phyloP scores from a whole-genome alignment of 2,888 invertebrate species.

The Heliothis peltigera region DNA sequence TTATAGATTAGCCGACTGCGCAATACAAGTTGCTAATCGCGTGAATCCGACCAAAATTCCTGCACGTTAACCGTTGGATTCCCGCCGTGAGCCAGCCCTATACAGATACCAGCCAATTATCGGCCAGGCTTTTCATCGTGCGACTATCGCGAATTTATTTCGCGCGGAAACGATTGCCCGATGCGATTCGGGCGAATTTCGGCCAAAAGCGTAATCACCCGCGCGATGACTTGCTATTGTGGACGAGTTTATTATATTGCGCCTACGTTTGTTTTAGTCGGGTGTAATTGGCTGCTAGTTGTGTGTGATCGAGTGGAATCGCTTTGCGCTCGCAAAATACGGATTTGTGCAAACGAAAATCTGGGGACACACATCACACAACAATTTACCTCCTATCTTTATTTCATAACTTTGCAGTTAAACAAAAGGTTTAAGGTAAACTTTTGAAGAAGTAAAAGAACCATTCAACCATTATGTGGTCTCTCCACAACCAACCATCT shows the following conservation, averaged over 20 bases:
- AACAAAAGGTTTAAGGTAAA: background rate
- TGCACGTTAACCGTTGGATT: background rate
- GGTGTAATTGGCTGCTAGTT: constrained; percentile 32
- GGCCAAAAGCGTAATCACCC: constrained; percentile 40
- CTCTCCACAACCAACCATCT: background rate
- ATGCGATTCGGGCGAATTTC: constrained; percentile 34
- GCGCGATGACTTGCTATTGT: constrained; percentile 29
- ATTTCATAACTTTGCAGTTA: no score
- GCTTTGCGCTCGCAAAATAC: background rate
- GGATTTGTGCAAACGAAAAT: constrained; percentile 7
- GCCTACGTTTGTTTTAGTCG: constrained; percentile 40
- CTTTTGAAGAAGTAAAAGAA: background rate
- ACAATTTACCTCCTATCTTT: no score
- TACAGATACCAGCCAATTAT: constrained; percentile 50
- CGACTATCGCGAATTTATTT: constrained; percentile 54
- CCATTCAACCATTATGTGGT: background rate
- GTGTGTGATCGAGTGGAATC: constrained; percentile 32
- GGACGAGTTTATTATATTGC: constrained; percentile 42
- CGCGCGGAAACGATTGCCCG: constrained; percentile 47
- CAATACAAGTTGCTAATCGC: constrained; percentile 3
- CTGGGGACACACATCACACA: constrained; percentile 2
- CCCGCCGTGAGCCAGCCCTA: constrained; percentile 39
- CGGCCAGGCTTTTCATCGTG: constrained; percentile 48
- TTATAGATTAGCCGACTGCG: background rate
- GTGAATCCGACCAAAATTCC: constrained; percentile 8